Evolutionary conservation across 2,797 vertebrate genomes (phyloP), one percentile per base, ranked within the genome.

Genomic region (Mallotus villosus): DNA sequence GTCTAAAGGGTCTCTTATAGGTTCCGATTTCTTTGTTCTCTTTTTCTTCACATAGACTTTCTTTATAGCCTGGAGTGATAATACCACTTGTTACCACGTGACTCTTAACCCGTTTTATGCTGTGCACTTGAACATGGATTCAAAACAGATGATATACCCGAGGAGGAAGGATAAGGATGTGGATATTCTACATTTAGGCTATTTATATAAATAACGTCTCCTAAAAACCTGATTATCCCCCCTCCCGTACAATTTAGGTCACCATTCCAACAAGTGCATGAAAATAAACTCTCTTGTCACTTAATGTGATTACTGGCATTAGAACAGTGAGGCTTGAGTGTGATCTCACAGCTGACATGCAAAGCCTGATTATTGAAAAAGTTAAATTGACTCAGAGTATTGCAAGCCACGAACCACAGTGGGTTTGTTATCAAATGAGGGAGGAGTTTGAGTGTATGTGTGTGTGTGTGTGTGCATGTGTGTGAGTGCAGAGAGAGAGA

Each of bases 11-110:
- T 46, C 29, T 69, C 25, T 89, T 91, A 90, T 88, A 86, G 63
- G 84, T 87, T 86, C 78, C 72, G 81, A 86, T 88, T 86, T 88
- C 90, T 90, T 89, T 91, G 88, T 92, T 87, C 84, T 76, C 78
- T 74, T 46, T 70, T 75, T 65, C 61, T 79, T 65, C 82, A 68
- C 75, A 78, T 65, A 73, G 68, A 74, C 59, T 61, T 68, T 74
- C 41, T 77, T 53, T 76, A 72, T 81, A 83, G 83, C 84, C 83
- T 24, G 70, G 83, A 86, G 84, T 86, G 81, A 90, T 84, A 90
- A 87, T 84, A 88, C 87, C 84, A 78, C 76, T 78, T 83, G 81
- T 66, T 41, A 75, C 82, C 90, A 90, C 78, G 89, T 90, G 88
- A 90, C 84, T 81, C 74, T 90, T 91, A 91, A 91, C 90, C 75